Percentiles rank a stretch among this genome's conserved stretches.
phyloP scores from a whole-genome alignment of 2,888 invertebrate species.

The Pammene aurita region DNA sequence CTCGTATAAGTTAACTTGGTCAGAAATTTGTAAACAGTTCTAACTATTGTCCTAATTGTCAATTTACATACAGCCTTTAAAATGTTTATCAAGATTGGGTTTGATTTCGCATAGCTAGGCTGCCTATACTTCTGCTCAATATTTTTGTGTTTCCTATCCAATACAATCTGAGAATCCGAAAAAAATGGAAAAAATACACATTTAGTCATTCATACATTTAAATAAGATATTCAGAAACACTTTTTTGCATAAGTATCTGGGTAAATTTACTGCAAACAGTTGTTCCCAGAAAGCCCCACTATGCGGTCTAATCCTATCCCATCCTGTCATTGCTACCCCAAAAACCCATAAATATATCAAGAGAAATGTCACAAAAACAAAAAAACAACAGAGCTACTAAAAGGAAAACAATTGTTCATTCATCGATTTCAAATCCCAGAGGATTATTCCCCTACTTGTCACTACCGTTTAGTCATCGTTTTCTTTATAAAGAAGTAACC shows the following conservation, averaged over 20 bases:
- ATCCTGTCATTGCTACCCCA: constrained; percentile 58
- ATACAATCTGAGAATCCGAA: neutral
- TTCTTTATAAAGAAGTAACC: neutral
- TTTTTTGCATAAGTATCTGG: constrained; percentile 4
- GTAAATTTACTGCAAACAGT: constrained; percentile 22
- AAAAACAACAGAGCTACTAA: constrained; percentile 20
- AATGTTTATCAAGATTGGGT: neutral
- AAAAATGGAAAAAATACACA: neutral
- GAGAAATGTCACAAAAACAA: constrained; percentile 30
- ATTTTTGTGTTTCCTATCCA: neutral
- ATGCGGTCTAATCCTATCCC: constrained; percentile 43
- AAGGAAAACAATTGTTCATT: constrained; percentile 27
- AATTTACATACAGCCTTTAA: neutral
- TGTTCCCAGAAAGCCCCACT: constrained; percentile 37
- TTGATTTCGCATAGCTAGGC: neutral
- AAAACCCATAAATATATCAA: constrained; percentile 36
- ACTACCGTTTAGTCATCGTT: constrained; percentile 27
- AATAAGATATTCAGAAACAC: neutral
- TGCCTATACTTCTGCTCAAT: neutral
- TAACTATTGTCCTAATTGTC: neutral
- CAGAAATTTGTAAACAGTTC: neutral
- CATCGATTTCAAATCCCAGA: constrained; percentile 22
- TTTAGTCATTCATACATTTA: neutral
- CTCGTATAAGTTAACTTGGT: no score
- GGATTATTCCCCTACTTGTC: constrained; percentile 37